phyloP scores from a whole-genome alignment of 2,113 vertebrate genomes.

The Sylvietta virens region DNA sequence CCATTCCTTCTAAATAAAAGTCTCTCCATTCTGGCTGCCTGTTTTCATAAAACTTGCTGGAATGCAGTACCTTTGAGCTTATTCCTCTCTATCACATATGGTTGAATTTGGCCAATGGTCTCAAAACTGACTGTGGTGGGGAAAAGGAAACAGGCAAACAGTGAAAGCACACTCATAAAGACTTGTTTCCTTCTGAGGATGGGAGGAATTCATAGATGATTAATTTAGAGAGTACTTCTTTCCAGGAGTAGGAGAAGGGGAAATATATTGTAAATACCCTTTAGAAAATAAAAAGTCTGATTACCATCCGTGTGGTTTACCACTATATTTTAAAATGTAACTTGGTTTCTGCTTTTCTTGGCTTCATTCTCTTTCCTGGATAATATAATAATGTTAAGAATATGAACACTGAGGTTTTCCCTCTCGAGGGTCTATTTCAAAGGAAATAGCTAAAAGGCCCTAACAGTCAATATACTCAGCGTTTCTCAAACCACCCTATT shows the following conservation, averaged over 20 bases:
- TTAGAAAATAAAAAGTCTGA: neutral
- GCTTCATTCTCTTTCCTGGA: neutral
- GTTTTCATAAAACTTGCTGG: neutral
- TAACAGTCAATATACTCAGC: neutral
- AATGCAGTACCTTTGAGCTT: neutral
- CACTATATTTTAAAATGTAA: neutral
- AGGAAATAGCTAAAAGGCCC: neutral
- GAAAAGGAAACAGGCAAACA: neutral
- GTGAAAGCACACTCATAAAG: neutral
- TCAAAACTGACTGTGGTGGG: neutral
- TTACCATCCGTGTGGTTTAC: neutral
- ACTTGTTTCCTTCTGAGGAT: neutral
- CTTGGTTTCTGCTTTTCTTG: neutral
- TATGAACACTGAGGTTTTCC: neutral
- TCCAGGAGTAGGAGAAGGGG: neutral
- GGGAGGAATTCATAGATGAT: neutral
- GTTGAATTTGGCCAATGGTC: neutral
- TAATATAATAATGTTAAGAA: neutral
- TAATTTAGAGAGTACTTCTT: neutral
- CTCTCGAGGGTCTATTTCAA: neutral
- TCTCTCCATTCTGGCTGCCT: neutral
- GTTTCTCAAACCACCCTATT: neutral
- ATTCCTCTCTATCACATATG: neutral
- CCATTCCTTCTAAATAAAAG: neutral
- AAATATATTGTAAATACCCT: neutral